Evolutionary conservation across 2,888 invertebrate species (phyloP).

Genomic region (Rambutsinella grinnellia): DNA sequence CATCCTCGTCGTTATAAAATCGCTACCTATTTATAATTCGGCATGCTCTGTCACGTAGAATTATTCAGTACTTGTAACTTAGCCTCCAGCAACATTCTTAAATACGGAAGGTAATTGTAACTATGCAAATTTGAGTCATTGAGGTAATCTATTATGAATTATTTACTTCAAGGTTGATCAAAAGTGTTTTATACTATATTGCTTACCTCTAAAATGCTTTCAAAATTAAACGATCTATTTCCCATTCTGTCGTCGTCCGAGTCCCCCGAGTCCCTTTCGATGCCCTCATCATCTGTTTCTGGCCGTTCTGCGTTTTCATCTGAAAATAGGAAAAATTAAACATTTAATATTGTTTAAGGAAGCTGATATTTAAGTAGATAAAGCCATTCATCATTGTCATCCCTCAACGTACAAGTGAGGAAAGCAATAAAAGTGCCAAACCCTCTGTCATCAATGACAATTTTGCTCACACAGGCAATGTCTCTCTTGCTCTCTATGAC

Average conservation of each 20-base stretch:
- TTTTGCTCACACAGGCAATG: not conserved
- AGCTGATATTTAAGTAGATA: not conserved
- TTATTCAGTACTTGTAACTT: no score
- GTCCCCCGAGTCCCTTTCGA: conserved; percentile 87
- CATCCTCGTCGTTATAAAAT: no score
- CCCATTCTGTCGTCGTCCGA: conserved; percentile 72
- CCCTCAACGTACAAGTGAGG: not conserved
- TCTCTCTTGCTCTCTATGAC: conserved; percentile 25
- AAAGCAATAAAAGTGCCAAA: not conserved
- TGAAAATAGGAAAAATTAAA: conserved; percentile 36
- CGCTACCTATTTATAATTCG: no score
- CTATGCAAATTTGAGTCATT: no score
- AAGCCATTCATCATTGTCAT: not conserved
- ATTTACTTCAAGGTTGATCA: no score
- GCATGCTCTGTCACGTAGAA: no score
- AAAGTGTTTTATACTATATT: no score
- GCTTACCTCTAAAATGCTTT: conserved; percentile 63
- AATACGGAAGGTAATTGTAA: no score
- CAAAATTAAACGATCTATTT: conserved; percentile 62
- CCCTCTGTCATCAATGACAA: conserved; percentile 4
- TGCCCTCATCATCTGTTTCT: conserved; percentile 89
- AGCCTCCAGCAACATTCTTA: no score
- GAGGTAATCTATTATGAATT: no score
- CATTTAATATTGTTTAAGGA: not conserved
- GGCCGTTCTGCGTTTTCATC: conserved; percentile 69